Evolutionary conservation across 1,140 invertebrate species (phyloP).

Genomic region (Pseudobourletiella spinata): DNA sequence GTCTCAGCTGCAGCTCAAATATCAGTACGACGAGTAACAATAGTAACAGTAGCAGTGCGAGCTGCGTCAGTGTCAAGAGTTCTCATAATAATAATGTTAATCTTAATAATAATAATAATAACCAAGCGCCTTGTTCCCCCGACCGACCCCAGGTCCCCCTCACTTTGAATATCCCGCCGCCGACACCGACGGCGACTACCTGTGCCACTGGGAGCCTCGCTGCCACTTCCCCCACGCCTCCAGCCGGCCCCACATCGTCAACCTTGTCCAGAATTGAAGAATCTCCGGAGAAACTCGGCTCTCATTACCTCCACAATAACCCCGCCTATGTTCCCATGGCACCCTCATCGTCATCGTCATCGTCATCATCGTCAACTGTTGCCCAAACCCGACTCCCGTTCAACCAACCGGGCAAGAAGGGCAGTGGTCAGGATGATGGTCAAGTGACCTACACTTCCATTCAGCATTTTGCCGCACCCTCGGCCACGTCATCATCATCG

Average conservation of each 20-base stretch:
- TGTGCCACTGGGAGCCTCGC: background rate
- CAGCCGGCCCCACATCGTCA: background rate
- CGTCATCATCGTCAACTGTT: background rate
- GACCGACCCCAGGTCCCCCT: background rate
- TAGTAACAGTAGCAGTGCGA: constrained; percentile 26
- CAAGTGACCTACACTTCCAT: constrained; percentile 30
- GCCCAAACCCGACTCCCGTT: constrained; percentile 2
- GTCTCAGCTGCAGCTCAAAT: constrained; percentile 27
- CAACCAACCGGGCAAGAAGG: background rate
- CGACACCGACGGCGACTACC: background rate
- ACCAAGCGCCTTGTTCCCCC: constrained; percentile 2
- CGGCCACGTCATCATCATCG: too few relatives aligned
- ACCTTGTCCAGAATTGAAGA: constrained; percentile 30
- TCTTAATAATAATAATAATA: too few relatives aligned
- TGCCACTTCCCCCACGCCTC: background rate
- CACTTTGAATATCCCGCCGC: background rate
- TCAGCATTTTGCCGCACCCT: constrained; percentile 23
- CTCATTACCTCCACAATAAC: background rate
- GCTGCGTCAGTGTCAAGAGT: constrained; percentile 21
- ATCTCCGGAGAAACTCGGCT: constrained; percentile 32
- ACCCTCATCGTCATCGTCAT: constrained; percentile 9
- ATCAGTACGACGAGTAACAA: constrained; percentile 25
- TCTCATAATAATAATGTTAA: too few relatives aligned
- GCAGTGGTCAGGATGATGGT: background rate
- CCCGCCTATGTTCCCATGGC: background rate